Evolutionary conservation across 2,113 vertebrate species (phyloP).

Genomic region (Sinocyclocheilus rhinocerous): DNA sequence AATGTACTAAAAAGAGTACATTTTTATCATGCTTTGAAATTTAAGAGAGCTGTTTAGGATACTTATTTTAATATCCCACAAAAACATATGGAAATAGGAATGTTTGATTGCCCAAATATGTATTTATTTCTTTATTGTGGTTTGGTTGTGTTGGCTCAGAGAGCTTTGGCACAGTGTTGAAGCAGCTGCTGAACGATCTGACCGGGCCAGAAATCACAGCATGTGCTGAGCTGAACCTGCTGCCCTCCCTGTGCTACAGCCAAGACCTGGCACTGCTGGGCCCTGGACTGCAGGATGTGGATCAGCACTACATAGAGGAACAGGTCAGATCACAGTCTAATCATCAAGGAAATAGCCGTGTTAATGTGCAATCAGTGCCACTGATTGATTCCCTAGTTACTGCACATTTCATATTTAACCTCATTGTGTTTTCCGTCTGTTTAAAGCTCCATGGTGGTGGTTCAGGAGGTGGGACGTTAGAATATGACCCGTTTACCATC

Average conservation of each 20-base stretch:
- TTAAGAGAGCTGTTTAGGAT: not conserved
- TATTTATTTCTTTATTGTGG: not conserved
- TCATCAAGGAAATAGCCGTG: constrained; percentile 3
- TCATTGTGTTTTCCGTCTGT: constrained; percentile 32
- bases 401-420: not conserved
- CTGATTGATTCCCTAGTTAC: not conserved
- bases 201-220: constrained; percentile 79
- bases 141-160: constrained; percentile 68
- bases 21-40: not conserved
- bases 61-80: not conserved
- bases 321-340: constrained; percentile 74
- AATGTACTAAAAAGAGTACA: too few species aligned
- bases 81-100: not conserved
- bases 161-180: constrained; percentile 81
- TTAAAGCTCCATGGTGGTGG: constrained; percentile 79
- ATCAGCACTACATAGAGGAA: constrained; percentile 87
- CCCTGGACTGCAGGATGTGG: constrained; percentile 78
- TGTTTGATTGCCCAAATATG: not conserved
- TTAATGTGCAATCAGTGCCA: not conserved
- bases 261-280: constrained; percentile 83
- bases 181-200: constrained; percentile 85
- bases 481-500: constrained; percentile 85
- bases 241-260: constrained; percentile 83
- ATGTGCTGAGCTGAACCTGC: constrained; percentile 79
- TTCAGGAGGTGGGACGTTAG: constrained; percentile 82